Evolutionary conservation across 2,797 vertebrate species (phyloP).

Genomic region (Limnodromus scolopaceus): DNA sequence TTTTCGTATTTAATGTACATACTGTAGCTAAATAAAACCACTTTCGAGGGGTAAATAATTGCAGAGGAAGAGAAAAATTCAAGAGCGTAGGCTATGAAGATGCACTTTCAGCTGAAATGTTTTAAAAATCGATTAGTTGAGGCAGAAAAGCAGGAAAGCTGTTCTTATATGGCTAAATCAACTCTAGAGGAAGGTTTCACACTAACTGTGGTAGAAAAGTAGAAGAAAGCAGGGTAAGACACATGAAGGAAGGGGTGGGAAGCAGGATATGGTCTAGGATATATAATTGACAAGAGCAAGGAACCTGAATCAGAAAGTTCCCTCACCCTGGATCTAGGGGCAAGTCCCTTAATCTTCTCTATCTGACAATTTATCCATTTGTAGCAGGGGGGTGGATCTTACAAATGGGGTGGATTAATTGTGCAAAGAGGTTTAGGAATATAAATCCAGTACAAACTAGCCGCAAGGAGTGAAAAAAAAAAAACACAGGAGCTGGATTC

Average conservation of each 20-base stretch:
- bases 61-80: slow-evolving; percentile 69
- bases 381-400: background rate
- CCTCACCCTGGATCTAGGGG: background rate
- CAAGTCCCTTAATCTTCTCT: background rate
- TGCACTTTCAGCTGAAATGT: slow-evolving; percentile 65
- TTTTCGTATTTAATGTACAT: slow-evolving; percentile 67
- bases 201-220: background rate
- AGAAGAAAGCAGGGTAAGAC: background rate
- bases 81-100: slow-evolving; percentile 67
- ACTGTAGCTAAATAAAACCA: slow-evolving; percentile 66
- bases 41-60: slow-evolving; percentile 69
- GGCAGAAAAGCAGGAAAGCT: slow-evolving; percentile 40
- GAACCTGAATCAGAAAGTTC: background rate
- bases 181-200: slow-evolving; percentile 4
- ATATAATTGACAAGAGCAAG: background rate
- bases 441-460: background rate
- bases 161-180: slow-evolving; percentile 24
- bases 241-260: background rate
- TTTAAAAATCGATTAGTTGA: slow-evolving; percentile 47
- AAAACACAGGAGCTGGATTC: background rate
- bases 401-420: background rate
- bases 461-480: background rate
- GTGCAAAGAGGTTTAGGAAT: background rate
- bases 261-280: background rate
- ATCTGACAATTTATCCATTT: background rate